These are phyloP conservation scores for Urosaurus nigricauda DNA, from an alignment of 2,797 vertebrate species.

Conservation along the genomic window DNA sequence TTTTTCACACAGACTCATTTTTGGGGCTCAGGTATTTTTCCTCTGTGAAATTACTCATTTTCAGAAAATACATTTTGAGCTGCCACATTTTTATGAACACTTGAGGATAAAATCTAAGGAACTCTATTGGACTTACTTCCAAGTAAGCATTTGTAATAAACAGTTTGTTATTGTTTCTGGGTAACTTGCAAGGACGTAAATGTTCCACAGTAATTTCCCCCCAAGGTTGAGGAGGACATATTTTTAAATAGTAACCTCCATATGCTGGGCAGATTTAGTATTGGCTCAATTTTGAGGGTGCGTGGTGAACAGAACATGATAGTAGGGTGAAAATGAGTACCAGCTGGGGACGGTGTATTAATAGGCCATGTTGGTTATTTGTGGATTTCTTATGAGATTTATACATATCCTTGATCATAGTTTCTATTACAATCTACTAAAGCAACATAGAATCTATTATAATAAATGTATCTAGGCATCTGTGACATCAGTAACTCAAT, in stretches of 20 bases:
- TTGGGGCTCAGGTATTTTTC: not conserved
- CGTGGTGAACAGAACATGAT: not conserved
- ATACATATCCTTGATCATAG: not conserved
- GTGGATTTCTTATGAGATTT: not conserved
- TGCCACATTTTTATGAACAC: not conserved
- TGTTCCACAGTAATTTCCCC: not conserved
- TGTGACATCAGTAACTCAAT: too few species aligned
- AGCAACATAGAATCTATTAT: not conserved
- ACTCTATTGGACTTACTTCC: not conserved
- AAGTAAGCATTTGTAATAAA: not conserved
- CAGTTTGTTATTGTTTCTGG: not conserved
- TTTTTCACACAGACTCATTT: not conserved
- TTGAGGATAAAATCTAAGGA: not conserved
- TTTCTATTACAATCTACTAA: not conserved
- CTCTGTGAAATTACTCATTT: not conserved
- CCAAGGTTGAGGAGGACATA: not conserved
- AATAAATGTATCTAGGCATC: too few species aligned
- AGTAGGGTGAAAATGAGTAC: not conserved
- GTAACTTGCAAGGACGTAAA: slow-evolving; percentile 41
- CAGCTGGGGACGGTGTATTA: not conserved
- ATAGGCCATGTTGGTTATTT: too few species aligned
- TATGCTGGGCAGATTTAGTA: not conserved
- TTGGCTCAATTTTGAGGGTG: not conserved
- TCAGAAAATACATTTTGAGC: not conserved
- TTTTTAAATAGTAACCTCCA: not conserved